phyloP scores from a whole-genome alignment of 1,140 invertebrate species.

The Drosophila teissieri region DNA sequence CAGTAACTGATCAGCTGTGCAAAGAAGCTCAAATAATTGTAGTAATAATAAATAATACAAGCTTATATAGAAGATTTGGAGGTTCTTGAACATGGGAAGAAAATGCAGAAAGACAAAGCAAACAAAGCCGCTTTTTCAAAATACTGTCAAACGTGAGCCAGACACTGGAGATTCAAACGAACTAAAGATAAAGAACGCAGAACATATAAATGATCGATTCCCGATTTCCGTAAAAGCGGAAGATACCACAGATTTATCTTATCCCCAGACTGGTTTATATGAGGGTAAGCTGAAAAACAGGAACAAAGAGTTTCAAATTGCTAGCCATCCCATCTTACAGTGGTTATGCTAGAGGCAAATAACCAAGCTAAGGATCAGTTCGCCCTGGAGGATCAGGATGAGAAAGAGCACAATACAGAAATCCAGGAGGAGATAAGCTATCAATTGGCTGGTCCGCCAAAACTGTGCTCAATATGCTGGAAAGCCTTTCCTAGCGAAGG shows the following conservation, averaged over 20 bases:
- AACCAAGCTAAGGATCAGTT: neutral
- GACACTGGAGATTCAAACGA: neutral
- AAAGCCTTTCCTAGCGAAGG: neutral
- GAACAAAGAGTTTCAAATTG: neutral
- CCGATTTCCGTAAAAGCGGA: neutral
- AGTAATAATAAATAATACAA: neutral
- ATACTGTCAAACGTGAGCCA: neutral
- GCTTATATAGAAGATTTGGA: neutral
- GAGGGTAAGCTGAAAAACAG: neutral
- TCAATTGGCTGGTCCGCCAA: neutral
- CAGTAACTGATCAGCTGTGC: neutral
- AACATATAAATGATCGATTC: too few relatives aligned
- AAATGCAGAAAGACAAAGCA: neutral
- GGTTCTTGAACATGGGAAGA: neutral
- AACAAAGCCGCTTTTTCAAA: neutral
- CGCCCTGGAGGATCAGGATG: neutral
- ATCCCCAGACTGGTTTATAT: neutral
- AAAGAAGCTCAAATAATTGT: neutral
- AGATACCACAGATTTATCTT: neutral
- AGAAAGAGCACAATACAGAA: neutral
- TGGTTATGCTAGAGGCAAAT: neutral
- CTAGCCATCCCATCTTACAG: neutral
- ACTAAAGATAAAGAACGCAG: neutral
- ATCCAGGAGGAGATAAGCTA: constrained; percentile 1
- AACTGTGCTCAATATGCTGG: neutral